Evolutionary conservation across 1,140 invertebrate species (phyloP).

Genomic region (Drosophila tristis): DNA sequence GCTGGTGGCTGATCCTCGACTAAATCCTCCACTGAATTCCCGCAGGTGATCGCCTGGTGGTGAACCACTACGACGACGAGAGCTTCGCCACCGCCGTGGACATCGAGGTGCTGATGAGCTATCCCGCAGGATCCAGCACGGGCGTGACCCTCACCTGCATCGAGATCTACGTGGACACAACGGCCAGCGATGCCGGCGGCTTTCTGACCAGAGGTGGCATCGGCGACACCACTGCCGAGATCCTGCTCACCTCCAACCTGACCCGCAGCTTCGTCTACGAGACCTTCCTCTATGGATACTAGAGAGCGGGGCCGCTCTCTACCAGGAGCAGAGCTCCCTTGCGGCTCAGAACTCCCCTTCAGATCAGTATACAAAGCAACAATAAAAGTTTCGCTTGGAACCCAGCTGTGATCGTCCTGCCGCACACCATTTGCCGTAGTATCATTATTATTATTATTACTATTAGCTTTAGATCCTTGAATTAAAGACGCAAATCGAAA

Average conservation of each 20-base stretch:
- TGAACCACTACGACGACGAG: conserved; percentile 64
- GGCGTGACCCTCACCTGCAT: conserved; percentile 61
- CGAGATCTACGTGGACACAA: conserved; percentile 71
- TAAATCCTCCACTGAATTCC: background rate
- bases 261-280: conserved; percentile 71
- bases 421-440: conserved; percentile 9
- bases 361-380: background rate
- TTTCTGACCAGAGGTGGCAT: conserved; percentile 67
- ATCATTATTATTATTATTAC: background rate
- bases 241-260: conserved; percentile 58
- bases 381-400: conserved; percentile 58
- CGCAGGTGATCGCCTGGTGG: conserved; percentile 64
- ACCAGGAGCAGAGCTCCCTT: background rate
- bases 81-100: conserved; percentile 61
- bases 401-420: conserved; percentile 67
- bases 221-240: conserved; percentile 48
- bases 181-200: conserved; percentile 58
- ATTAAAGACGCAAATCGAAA: conserved; percentile 15
- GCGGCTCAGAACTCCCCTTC: conserved; percentile 15
- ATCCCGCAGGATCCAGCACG: conserved; percentile 41
- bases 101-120: conserved; percentile 63
- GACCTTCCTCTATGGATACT: conserved; percentile 77
- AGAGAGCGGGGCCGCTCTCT: background rate
- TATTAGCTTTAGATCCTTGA: conserved; percentile 26
- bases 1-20: background rate